phyloP scores from a whole-genome alignment of 2,113 vertebrate species.

The Telmatochromis sp. region DNA sequence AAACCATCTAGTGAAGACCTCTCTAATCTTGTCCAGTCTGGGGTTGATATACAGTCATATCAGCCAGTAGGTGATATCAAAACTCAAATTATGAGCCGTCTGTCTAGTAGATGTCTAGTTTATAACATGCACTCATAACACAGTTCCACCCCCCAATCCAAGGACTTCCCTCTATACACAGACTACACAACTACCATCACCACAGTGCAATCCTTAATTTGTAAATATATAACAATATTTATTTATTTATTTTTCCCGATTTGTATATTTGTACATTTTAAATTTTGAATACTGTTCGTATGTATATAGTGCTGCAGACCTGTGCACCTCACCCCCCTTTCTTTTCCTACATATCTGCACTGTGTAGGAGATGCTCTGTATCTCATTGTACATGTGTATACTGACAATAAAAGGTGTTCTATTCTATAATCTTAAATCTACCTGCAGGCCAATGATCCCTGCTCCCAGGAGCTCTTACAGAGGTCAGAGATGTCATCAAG shows the following conservation, averaged over 20 bases:
- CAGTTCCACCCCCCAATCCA: neutral
- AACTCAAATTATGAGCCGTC: neutral
- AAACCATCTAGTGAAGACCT: conserved; percentile 49
- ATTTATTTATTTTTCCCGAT: neutral
- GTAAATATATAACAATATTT: neutral
- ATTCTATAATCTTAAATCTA: neutral
- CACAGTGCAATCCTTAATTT: neutral
- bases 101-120: neutral
- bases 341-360: neutral
- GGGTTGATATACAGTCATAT: conserved; percentile 35
- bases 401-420: neutral
- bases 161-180: neutral
- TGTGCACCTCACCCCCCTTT: neutral
- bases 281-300: accelerated
- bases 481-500: neutral
- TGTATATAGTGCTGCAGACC: neutral
- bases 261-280: neutral
- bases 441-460: neutral
- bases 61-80: neutral
- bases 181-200: neutral
- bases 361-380: neutral
- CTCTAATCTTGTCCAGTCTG: conserved; percentile 41
- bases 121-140: neutral
- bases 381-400: neutral
- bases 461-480: neutral